A percentile compares a stretch with the other conserved stretches of the same genome.
These are phyloP conservation scores for Leptinotarsa undecemlineata DNA, from an alignment of 1,140 invertebrate species.

Conservation along the genomic window DNA sequence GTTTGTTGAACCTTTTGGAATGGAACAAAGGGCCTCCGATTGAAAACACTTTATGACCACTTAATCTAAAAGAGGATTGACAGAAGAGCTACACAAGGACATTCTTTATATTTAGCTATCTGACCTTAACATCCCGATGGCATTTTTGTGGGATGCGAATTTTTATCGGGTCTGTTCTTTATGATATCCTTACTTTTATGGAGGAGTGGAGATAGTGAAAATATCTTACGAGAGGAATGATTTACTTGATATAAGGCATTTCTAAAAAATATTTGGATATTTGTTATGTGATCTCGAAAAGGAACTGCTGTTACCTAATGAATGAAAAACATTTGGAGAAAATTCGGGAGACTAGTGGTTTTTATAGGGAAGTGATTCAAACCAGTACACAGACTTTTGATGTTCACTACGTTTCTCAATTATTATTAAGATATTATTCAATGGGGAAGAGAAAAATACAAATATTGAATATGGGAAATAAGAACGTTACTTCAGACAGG, in stretches of 20 bases:
- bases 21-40: background rate
- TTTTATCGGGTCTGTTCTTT: slow-evolving; percentile 1
- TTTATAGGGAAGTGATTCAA: too few species aligned
- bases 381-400: too few species aligned
- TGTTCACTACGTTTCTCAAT: too few species aligned
- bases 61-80: background rate
- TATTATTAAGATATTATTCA: too few species aligned
- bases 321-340: too few species aligned
- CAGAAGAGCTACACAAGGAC: background rate
- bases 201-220: background rate
- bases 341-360: too few species aligned
- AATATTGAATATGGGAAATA: too few species aligned
- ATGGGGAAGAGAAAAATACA: too few species aligned
- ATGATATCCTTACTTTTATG: slow-evolving; percentile 3
- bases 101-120: background rate
- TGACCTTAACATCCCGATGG: background rate
- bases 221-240: background rate
- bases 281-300: background rate
- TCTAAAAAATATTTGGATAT: background rate
- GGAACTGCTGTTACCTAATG: too few species aligned
- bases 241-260: background rate
- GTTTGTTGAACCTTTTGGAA: too few species aligned
- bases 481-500: too few species aligned
- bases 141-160: background rate
- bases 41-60: background rate